phyloP scores from a whole-genome alignment of 2,888 invertebrate species.

The Drosophila cognata region DNA sequence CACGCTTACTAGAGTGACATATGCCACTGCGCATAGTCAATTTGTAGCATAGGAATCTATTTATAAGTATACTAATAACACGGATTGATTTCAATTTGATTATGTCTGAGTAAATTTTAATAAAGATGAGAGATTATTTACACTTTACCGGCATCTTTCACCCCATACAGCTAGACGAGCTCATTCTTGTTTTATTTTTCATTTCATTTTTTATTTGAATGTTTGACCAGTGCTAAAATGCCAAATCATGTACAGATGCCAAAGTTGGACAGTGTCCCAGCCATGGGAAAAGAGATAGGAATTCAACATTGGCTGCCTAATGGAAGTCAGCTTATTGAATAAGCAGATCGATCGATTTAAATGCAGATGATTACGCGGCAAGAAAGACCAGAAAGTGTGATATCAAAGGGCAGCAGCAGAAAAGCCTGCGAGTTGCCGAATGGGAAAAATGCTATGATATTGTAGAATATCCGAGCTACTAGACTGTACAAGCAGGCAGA shows the following conservation, averaged over 20 bases:
- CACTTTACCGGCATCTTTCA: background rate
- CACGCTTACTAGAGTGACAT: slow-evolving; percentile 20
- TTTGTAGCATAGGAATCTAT: slow-evolving; percentile 6
- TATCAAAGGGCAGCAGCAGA: slow-evolving; percentile 11
- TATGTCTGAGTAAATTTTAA: background rate
- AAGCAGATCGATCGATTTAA: slow-evolving; percentile 64
- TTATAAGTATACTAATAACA: background rate
- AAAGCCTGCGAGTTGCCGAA: slow-evolving; percentile 10
- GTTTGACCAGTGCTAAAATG: slow-evolving; percentile 48
- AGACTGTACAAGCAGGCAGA: slow-evolving; percentile 36
- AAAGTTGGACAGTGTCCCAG: slow-evolving; percentile 70
- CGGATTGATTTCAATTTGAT: background rate
- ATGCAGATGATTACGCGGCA: slow-evolving; percentile 65
- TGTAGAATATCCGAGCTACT: slow-evolving; percentile 13
- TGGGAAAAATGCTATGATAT: slow-evolving; percentile 50
- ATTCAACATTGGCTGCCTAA: slow-evolving; percentile 47
- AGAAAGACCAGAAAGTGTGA: slow-evolving; percentile 30
- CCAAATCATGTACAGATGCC: slow-evolving; percentile 64
- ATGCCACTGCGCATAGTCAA: slow-evolving; percentile 18
- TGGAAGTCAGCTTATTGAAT: slow-evolving; percentile 56
- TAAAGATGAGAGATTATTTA: background rate
- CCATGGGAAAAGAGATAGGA: slow-evolving; percentile 22
- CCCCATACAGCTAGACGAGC: background rate
- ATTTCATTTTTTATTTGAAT: slow-evolving; percentile 11
- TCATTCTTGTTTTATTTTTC: slow-evolving; percentile 12